phyloP scores from a whole-genome alignment of 2,797 vertebrate species.

The Bradypodion pumilum region DNA sequence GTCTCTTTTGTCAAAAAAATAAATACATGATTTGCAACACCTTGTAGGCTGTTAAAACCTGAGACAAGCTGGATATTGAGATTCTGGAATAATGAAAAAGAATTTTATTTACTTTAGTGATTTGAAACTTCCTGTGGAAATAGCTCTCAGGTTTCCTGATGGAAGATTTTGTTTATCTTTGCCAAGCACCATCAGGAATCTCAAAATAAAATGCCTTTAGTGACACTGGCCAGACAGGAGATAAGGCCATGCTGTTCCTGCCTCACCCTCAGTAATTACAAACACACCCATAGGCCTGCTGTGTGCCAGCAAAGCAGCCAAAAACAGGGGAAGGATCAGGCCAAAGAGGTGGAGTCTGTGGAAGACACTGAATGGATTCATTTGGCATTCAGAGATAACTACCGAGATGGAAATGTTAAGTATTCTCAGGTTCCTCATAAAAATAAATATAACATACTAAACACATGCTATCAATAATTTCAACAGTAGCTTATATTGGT shows the following conservation, averaged over 20 bases:
- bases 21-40: constrained; percentile 63
- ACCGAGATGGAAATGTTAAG: background rate
- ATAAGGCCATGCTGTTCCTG: constrained; percentile 95
- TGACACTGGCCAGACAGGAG: constrained; percentile 84
- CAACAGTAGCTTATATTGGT: background rate
- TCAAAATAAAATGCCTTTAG: constrained; percentile 95
- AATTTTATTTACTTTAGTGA: constrained; percentile 98
- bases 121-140: constrained; percentile 99
- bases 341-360: constrained; percentile 19
- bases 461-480: background rate
- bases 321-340: constrained; percentile 65
- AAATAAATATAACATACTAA: background rate
- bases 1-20: constrained; percentile 35
- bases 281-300: constrained; percentile 77
- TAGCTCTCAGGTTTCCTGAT: constrained; percentile 98
- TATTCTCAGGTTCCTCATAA: background rate
- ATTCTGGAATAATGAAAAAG: constrained; percentile 77
- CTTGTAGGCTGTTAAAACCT: constrained; percentile 73
- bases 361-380: constrained; percentile 29
- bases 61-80: constrained; percentile 69
- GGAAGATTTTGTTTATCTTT: constrained; percentile 99
- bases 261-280: constrained; percentile 82
- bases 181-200: constrained; percentile 96
- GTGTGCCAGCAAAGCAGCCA: constrained; percentile 76
- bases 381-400: constrained; percentile 24